Evolutionary conservation across 2,797 vertebrate genomes (phyloP), one percentile per base, ranked within the genome.

Genomic region (Malurus leucopterus): DNA sequence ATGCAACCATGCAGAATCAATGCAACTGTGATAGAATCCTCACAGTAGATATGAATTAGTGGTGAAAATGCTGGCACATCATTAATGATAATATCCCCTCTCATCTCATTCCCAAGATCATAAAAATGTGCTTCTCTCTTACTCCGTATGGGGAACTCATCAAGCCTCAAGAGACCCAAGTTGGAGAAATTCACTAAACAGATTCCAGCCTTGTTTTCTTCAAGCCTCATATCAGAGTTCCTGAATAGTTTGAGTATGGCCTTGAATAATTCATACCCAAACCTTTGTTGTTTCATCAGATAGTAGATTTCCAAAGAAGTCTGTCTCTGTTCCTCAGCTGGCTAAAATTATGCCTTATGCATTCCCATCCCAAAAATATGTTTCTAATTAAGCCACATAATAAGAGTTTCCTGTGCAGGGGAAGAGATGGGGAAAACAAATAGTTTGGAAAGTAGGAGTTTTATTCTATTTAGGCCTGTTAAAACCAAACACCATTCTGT

Each of bases 261-360:
- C 93, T 88, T 95, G 95, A 96, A 96, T 95, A 96, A 97, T 96
- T 96, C 84, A 96, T 96, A 93, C 71, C 41, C 74, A 86, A 76
- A 93, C 77, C 73, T 91, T 90, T 96, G 88, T 92, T 95, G 72
- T 86, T 94, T 90, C 80, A 92, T 90, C 88, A 81, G 85, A 95
- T 95, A 93, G 84, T 43, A 92, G 85, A 58, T 78, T 81, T 70
- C 84, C 91, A 92, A 93, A 95, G 93, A 94, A 88, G 51, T 21
- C 80, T 94, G 78, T 90, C 92, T 95, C 69, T 94, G 43, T 84
- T 96, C 59, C 77, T 94, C 77, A 94, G 91, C 93, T 96, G 95
- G 86, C 90, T 95, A 93, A 89, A 67, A 94, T 94, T 93, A 92
- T 74, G 84, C 32, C 63, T 91, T 92, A 53, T 80, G 62, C 69